Conservation (phyloP, 2,888 invertebrate genomes). For the Oxytorus armatus region DNA sequence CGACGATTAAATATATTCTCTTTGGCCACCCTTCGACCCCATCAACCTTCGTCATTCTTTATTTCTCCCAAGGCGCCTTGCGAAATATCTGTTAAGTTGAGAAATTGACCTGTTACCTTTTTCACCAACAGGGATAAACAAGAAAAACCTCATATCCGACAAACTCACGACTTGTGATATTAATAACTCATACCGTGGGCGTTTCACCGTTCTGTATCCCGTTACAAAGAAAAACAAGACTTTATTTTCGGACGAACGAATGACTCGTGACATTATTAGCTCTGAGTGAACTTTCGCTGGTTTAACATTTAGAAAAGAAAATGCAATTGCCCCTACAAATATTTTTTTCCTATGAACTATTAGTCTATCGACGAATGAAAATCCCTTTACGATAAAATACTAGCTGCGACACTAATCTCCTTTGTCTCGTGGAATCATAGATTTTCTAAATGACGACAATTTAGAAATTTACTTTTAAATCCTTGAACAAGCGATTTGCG, state of each 20-base stretch:
- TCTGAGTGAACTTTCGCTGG: too few species aligned
- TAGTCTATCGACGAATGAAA: too few species aligned
- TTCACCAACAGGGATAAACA: slow-evolving; percentile 25
- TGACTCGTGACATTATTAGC: too few species aligned
- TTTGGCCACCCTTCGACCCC: slow-evolving; percentile 27
- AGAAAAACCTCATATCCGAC: slow-evolving; percentile 21
- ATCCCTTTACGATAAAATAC: too few species aligned
- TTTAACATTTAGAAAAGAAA: not conserved
- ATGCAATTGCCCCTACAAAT: too few species aligned
- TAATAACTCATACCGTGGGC: slow-evolving; percentile 5
- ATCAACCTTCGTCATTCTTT: slow-evolving; percentile 45
- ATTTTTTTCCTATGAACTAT: too few species aligned
- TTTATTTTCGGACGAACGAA: too few species aligned
- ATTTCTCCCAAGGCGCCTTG: slow-evolving; percentile 39
- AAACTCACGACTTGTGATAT: slow-evolving; percentile 22
- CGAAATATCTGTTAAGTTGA: slow-evolving; percentile 58
- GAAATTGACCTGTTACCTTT: slow-evolving; percentile 54
- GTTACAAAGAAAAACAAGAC: not conserved
- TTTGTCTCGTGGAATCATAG: too few species aligned
- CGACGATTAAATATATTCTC: slow-evolving; percentile 45
- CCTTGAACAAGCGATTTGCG: not conserved
- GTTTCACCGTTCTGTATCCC: not conserved
- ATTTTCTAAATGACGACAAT: too few species aligned
- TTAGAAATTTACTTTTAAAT: not conserved
- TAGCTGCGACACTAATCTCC: too few species aligned